Base-by-base conservation (phyloP, 2,888 invertebrate genomes). In the Apodemia zela region DNA sequence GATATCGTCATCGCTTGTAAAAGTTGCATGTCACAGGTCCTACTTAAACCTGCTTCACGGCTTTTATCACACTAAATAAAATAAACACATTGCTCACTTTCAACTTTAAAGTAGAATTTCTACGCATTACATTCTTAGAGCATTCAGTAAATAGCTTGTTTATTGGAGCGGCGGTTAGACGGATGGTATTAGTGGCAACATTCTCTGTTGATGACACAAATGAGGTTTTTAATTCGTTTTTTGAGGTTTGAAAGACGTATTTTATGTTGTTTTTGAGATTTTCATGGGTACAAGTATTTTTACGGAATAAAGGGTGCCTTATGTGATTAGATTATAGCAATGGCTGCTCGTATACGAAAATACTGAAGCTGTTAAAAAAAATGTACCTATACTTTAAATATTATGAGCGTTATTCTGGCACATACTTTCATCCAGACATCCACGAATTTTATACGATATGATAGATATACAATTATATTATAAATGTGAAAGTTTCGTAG, bases 21-120 rank as follows among this genome's bases (percentile, higher is more conserved):
- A 54, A 54, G 51, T 54, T 13, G 51, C 51, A 54, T 21, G 51
- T 54, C 51, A 25, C 51, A 54, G 51, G 51, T 54, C 51, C 51
- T 54, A 54, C 51, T 21, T 54, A 54, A 54, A 54, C 51, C 51
- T 54, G 51, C 51, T 54, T 13, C 51, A 5, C 51, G 13, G 51
- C 51, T 25, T 54, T 54, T 54, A 54, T 54, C 51, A 13, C 51
- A 18, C 25, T 54, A 54, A 51, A 51, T 51, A 51, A 25, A 54
- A 54, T 54, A 54, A 25, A 54, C 54, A 54, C 54, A 54, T 29
- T 54, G 25, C 21, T 13, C 13, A 54, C 54, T 54, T 54, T 54
- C 54, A 21, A 54, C 54, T 15, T 54, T 54, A 6, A 54, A 54
- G 15, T 15, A 15, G 54, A 54, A 54, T 54, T 25, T 54, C 54